phyloP scores from a whole-genome alignment of 2,888 invertebrate species.

The Cylloceria caligata region DNA sequence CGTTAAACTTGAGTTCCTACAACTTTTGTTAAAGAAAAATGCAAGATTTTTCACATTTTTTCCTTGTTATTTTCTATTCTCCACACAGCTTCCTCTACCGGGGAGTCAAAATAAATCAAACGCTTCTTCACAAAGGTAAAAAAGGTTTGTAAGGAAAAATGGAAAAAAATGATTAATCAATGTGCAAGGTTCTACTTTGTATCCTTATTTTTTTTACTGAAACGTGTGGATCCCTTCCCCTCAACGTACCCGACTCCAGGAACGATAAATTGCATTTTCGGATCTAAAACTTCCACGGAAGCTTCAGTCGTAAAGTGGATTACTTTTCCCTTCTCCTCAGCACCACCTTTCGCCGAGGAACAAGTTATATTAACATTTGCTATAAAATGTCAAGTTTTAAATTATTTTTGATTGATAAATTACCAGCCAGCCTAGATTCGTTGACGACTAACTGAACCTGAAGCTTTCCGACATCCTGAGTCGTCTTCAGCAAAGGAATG shows the following conservation, averaged over 20 bases:
- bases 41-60: no score
- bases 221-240: no score
- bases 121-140: no score
- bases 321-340: conserved; percentile 52
- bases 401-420: neutral
- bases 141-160: no score
- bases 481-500: conserved; percentile 68
- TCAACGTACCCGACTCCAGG: conserved; percentile 67
- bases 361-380: neutral
- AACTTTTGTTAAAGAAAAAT: no score
- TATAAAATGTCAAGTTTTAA: conserved; percentile 7
- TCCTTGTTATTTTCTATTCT: no score
- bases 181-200: no score
- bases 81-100: no score
- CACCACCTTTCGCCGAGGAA: conserved; percentile 26
- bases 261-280: conserved; percentile 52
- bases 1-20: no score
- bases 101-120: no score
- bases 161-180: no score
- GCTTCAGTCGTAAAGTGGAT: conserved; percentile 71
- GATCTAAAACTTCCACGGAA: conserved; percentile 70
- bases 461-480: conserved; percentile 72
- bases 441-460: conserved; percentile 70
- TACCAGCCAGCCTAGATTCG: conserved; percentile 69
- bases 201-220: no score